Base-by-base conservation (phyloP, 2,797 vertebrate genomes). In the Melanotaenia maccullochi region DNA sequence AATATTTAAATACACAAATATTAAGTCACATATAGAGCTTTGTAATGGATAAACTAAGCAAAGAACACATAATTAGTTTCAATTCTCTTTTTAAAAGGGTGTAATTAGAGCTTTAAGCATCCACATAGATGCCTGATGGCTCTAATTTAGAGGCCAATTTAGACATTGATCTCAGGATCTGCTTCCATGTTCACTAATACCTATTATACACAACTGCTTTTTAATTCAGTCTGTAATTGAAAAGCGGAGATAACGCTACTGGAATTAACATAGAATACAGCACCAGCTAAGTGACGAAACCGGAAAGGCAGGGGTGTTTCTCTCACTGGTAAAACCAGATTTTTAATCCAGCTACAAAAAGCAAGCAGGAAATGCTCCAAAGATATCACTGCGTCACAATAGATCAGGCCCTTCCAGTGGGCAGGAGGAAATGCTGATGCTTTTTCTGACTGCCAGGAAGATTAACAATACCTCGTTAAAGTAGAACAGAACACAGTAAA, bases 221-320 rank as follows among this genome's bases (percentile, higher is more conserved):
- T 86, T 81, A 85, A 78, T 77, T 86, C 86, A 87, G 89, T 88
- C 87, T 89, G 62, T 71, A 56, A 72, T 78, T 74, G 22, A 65
- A 81, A 83, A 78, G 63, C 36, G 13, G 62, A 76, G 83, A 85
- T 80, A 83, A 72, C 44, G 49, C 61, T 24, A 54, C 67, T 79
- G 84, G 82, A 90, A 90, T 89, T 91, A 92, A 90, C 89, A 85
- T 87, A 63, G 80, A 90, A 88, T 68, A 72, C 51, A 28, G 75
- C 79, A 51, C 66, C 65, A 71, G 78, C 63, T 18, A 38, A 71
- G 56, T 47, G 4, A 57, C 8, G 18, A 76, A 60, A 56, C 61
- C 78, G 68, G 24, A 74, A 69, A 79, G 74, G 56, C 64, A 57
- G 24, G 9, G 71, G 68, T 75, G 40, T 75, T 25, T 62, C 57